These are phyloP conservation scores for Antedon mediterranea DNA, from an alignment of 53 echinoderm and acorn worm genomes.

Conservation along the genomic window DNA sequence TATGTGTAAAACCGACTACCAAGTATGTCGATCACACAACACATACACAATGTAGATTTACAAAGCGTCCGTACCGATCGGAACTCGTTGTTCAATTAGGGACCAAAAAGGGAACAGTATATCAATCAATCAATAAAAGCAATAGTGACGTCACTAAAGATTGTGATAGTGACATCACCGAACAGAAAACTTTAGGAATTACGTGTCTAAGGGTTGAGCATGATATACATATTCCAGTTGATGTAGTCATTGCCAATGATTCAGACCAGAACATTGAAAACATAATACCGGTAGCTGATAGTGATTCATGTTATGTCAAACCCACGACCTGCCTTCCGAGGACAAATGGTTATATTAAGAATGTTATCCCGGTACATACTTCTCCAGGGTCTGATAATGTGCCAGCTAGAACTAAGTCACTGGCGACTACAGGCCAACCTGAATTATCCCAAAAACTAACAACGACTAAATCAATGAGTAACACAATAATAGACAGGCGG, in stretches of 20 bases:
- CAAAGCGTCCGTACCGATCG: background rate
- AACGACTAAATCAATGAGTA: background rate
- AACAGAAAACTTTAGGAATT: conserved; percentile 3
- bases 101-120: background rate
- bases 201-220: conserved; percentile 11
- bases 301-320: no score
- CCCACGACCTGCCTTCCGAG: no score
- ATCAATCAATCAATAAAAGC: background rate
- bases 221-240: conserved; percentile 8
- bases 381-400: background rate
- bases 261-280: background rate
- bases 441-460: background rate
- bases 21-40: background rate
- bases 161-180: background rate
- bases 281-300: background rate
- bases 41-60: background rate
- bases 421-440: background rate
- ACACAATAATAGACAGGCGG: background rate
- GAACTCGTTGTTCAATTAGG: background rate
- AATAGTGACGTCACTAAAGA: background rate
- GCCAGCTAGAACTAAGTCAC: background rate
- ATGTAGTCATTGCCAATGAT: conserved; percentile 5
- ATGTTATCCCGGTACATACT: no score
- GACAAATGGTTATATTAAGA: no score
- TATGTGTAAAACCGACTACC: background rate